Conservation (phyloP, 1,140 invertebrate species). For the Lineus longissimus region DNA sequence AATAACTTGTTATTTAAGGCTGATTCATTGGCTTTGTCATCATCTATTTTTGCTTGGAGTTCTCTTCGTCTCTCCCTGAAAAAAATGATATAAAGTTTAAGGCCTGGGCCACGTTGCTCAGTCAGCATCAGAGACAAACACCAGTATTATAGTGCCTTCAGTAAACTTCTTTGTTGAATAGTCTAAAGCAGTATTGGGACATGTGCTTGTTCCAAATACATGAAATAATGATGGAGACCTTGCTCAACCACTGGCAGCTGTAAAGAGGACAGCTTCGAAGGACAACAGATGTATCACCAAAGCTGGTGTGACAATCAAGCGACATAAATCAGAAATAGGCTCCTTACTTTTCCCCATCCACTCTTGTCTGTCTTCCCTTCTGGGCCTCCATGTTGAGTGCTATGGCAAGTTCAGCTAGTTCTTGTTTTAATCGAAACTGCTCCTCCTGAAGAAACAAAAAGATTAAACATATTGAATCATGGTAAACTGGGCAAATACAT, state of each 20-base stretch:
- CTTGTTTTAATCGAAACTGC: conserved; percentile 37
- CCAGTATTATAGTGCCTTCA: too few species aligned
- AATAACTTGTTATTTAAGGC: neutral
- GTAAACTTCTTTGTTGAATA: too few species aligned
- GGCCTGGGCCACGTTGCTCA: neutral
- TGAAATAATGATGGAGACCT: too few species aligned
- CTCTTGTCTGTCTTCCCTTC: conserved; percentile 35
- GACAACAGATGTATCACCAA: too few species aligned
- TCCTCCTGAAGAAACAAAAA: conserved; percentile 31
- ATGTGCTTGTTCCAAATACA: too few species aligned
- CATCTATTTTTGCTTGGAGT: neutral
- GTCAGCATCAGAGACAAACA: too few species aligned
- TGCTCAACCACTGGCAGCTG: too few species aligned
- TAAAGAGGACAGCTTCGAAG: too few species aligned
- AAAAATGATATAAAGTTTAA: neutral
- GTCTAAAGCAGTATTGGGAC: too few species aligned
- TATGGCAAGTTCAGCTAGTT: conserved; percentile 44
- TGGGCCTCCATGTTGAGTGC: conserved; percentile 45
- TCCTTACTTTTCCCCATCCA: conserved; percentile 18
- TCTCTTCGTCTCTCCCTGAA: neutral
- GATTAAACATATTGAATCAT: neutral
- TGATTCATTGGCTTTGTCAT: neutral
- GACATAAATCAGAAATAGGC: conserved; percentile 10
- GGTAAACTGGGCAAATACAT: too few species aligned
- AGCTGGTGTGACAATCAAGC: too few species aligned